A percentile compares a stretch with the other conserved stretches of the same genome.
These are phyloP conservation scores for Caerostris extrusa DNA, from an alignment of 1,140 invertebrate genomes.

Conservation along the genomic window DNA sequence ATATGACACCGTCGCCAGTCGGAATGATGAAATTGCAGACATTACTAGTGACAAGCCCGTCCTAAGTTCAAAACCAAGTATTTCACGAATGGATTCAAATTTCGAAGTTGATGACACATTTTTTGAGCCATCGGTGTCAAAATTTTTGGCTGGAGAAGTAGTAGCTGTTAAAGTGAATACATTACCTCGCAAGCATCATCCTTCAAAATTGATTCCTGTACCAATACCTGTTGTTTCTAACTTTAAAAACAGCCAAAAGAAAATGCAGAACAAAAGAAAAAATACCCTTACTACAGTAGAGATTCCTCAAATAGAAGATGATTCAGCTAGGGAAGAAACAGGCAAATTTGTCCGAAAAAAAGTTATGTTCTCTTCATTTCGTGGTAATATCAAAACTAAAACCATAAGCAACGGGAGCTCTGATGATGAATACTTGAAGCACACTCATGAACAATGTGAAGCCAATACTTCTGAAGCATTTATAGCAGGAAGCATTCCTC, in stretches of 20 bases:
- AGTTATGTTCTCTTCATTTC: conserved; percentile 40
- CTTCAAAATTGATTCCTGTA: conserved; percentile 38
- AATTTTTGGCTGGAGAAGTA: conserved; percentile 18
- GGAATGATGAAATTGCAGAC: background rate
- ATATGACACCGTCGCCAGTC: background rate
- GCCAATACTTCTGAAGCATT: background rate
- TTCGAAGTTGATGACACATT: conserved; percentile 1
- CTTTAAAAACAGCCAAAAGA: background rate
- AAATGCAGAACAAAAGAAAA: too few relatives aligned
- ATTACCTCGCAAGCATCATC: background rate
- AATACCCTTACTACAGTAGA: background rate
- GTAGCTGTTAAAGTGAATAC: background rate
- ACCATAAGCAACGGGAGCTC: background rate
- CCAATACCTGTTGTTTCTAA: conserved; percentile 1
- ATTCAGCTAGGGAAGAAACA: too few relatives aligned
- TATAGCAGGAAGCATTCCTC: background rate
- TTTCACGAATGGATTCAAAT: background rate
- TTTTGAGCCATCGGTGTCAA: background rate
- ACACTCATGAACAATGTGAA: background rate
- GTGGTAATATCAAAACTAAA: background rate
- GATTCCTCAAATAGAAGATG: background rate
- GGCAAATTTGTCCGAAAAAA: background rate
- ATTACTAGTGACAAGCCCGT: background rate
- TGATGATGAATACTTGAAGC: background rate
- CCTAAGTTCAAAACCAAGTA: background rate